Evolutionary conservation across 2,797 vertebrate genomes (phyloP), one percentile per base, ranked within the genome.

Genomic region (Galaxias olidus): DNA sequence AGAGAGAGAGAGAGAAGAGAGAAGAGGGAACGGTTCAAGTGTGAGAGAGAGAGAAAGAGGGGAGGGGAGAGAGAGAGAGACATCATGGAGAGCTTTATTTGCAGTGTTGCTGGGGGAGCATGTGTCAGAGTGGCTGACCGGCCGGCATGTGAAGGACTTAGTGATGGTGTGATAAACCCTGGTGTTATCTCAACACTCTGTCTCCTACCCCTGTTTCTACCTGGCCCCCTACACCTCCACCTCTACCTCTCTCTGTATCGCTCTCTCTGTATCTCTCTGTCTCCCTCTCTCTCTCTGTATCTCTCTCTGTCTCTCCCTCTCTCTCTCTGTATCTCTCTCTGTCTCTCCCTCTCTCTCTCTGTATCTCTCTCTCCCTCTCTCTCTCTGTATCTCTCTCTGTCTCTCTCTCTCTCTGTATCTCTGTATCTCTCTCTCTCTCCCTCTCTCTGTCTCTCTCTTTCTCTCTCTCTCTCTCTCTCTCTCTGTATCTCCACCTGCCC

Each of bases 111-210:
- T 30, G 30, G 30, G 30, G 30, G 30, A 30, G 30, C 30, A 6
- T 30, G 30, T 30, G 30, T 30, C 30, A 30, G 30, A 30, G 30
- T 6, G 30, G 2, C 30, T 6, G 30, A 6, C 30, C 30, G 30
- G 2, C 30, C 30, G 30, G 30, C 30, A 86, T 81, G 86, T 62
- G 72, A 77, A 84, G 72, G 86, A 85, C 85, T 87, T 86, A 82
- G 85, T 86, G 86, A 88, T 89, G 80, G 68, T 65, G 75, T 61
- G 88, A 91, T 91, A 88, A 87, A 87, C 80, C 78, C 84, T 76
- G 80, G 84, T 86, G 75, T 81, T 83, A 86, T 84, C 81, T 17
- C 63, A 72, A 78, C 60, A 61, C 63, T 74, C 20, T 42, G 4
- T 45, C 58, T 1, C 46, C 14, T 45, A 30, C 6, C 30, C 30